These are phyloP conservation scores for Onychostoma macrolepis DNA, from an alignment of 2,113 vertebrate species.

Conservation along the genomic window DNA sequence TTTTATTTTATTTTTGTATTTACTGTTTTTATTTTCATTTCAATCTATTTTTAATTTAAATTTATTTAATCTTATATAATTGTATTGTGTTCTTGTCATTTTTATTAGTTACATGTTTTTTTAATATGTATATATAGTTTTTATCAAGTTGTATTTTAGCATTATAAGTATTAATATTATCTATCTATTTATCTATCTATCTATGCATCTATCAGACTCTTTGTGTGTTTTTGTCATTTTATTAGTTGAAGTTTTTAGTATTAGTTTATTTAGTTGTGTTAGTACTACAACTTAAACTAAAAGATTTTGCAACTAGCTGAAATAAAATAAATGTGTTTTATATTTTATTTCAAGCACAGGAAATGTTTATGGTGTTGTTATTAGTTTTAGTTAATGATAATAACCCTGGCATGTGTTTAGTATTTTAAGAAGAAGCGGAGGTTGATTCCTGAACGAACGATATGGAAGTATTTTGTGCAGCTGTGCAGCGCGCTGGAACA, in stretches of 20 bases:
- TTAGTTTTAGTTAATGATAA: background rate
- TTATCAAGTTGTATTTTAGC: background rate
- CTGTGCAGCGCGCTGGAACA: conserved; percentile 88
- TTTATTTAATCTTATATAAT: no score
- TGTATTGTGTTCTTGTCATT: no score
- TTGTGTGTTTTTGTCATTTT: no score
- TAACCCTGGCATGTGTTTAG: conserved; percentile 63
- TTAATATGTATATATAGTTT: background rate
- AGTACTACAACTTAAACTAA: background rate
- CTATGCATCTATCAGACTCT: no score
- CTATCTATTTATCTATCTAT: no score
- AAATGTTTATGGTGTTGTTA: background rate
- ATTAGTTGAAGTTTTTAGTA: background rate
- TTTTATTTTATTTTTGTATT: no score
- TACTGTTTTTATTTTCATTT: no score
- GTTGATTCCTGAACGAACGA: conserved; percentile 86
- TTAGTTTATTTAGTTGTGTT: background rate
- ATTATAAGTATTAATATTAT: no score
- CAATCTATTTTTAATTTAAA: no score
- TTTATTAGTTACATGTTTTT: no score
- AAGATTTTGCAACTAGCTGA: background rate
- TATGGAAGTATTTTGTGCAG: conserved; percentile 91
- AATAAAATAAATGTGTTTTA: background rate
- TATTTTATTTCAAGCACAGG: background rate
- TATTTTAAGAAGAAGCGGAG: conserved; percentile 89